Percentiles rank a stretch among this genome's conserved stretches.
Conservation (phyloP, 2,797 vertebrate species). For the Phoxinus dragarum region DNA sequence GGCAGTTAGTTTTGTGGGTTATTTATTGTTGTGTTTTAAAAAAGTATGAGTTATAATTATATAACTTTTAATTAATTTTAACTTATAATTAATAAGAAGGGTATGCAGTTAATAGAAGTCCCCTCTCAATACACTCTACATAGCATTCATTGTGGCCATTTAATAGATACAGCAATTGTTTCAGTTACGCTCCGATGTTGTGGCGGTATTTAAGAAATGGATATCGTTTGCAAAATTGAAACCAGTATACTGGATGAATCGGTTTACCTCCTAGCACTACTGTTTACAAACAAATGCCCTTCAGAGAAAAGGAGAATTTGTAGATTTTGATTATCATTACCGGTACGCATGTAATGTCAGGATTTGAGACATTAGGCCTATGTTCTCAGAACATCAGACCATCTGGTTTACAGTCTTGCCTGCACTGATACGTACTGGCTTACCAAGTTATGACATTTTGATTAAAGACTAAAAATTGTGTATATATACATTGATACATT, state of each 20-base stretch:
- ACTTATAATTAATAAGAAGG: background rate
- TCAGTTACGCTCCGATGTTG: background rate
- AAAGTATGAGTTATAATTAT: background rate
- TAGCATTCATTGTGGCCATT: background rate
- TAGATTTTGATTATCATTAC: background rate
- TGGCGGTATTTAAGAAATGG: background rate
- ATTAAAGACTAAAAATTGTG: background rate
- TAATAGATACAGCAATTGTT: background rate
- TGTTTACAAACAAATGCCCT: background rate
- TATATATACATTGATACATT: background rate
- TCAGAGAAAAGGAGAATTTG: background rate
- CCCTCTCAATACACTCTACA: background rate
- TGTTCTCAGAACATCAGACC: too few relatives aligned
- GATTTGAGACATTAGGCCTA: too few relatives aligned
- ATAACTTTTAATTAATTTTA: too few relatives aligned
- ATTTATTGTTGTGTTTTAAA: background rate
- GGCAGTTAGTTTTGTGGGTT: background rate
- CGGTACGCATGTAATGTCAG: too few relatives aligned
- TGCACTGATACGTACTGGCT: background rate
- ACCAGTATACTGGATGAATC: background rate
- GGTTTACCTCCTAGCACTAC: background rate
- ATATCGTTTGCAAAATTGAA: background rate
- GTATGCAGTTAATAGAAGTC: background rate
- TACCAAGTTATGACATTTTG: background rate
- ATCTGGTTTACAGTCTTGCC: background rate